These are phyloP conservation scores for Peromyscus californicus DNA, from an alignment of 2,113 vertebrate species.

Conservation along the genomic window DNA sequence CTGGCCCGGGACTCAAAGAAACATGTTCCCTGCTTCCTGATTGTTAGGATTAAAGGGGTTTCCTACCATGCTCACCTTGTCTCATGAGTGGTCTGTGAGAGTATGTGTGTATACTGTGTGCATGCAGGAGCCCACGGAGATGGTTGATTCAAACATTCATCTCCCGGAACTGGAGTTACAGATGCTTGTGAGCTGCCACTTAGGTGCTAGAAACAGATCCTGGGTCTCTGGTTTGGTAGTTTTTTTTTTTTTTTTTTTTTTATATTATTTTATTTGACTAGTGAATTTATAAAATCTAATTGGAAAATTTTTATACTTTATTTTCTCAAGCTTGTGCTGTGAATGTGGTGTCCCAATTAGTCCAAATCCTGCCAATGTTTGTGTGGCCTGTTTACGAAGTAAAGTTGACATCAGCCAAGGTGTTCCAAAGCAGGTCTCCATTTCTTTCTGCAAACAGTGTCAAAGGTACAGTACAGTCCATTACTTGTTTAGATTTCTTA, in stretches of 20 bases:
- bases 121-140: not conserved
- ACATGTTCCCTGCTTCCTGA: not conserved
- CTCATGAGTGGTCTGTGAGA: no score
- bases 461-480: conserved; percentile 93
- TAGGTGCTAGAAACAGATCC: not conserved
- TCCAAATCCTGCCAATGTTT: conserved; percentile 98
- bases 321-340: conserved; percentile 93
- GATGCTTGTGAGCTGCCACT: not conserved
- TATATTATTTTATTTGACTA: not conserved
- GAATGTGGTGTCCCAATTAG: conserved; percentile 95
- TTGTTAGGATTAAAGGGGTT: not conserved
- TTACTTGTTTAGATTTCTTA: conserved; percentile 1
- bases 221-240: not conserved
- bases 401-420: conserved; percentile 99
- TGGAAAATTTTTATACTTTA: conserved; percentile 24
- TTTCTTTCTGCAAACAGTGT: conserved; percentile 98
- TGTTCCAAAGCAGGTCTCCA: conserved; percentile 96
- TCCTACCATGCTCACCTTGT: not conserved
- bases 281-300: not conserved
- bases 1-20: not conserved
- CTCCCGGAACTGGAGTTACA: not conserved
- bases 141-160: not conserved
- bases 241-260: not conserved
- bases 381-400: conserved; percentile 95
- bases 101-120: not conserved